Percentiles rank a stretch among this genome's conserved stretches.
Conservation (phyloP, 2,113 vertebrate species). For the Jaculus jaculus region DNA sequence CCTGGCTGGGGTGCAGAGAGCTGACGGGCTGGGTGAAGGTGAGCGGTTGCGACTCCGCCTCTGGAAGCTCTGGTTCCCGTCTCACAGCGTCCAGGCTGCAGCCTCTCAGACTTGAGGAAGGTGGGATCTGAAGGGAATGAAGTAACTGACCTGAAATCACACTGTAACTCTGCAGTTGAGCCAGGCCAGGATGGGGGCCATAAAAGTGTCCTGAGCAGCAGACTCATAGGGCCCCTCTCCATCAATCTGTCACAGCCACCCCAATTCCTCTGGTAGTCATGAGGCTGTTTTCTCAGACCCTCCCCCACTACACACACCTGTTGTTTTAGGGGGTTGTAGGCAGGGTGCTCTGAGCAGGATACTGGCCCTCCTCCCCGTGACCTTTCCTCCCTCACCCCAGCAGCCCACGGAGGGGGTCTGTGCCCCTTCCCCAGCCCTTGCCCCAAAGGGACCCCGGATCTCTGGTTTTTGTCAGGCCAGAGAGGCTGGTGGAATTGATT, state of each 20-base stretch:
- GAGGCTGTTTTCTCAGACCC: constrained; percentile 49
- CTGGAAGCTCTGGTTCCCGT: background rate
- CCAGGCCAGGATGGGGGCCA: constrained; percentile 40
- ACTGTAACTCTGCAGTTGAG: background rate
- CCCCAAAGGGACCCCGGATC: constrained; percentile 55
- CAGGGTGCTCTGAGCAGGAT: constrained; percentile 10
- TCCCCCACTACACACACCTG: constrained; percentile 61
- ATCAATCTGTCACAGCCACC: constrained; percentile 29
- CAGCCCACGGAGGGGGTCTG: constrained; percentile 34
- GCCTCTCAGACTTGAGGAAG: background rate
- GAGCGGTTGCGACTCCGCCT: background rate
- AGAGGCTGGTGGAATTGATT: constrained; percentile 77
- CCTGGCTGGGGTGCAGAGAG: background rate
- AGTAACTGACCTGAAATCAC: constrained; percentile 33
- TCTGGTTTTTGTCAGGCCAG: constrained; percentile 79
- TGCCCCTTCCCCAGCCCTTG: background rate
- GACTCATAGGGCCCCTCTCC: background rate
- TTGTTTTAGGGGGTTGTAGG: constrained; percentile 52
- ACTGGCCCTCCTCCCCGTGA: constrained; percentile 4
- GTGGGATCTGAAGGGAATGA: background rate
- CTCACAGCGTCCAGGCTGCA: background rate
- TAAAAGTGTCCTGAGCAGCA: constrained; percentile 47
- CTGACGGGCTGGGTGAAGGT: background rate
- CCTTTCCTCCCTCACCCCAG: background rate
- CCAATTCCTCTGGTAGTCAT: constrained; percentile 7